These are phyloP conservation scores for Pegea sp. DNA, from an alignment of 23 tunicate species.

Conservation along the genomic window DNA sequence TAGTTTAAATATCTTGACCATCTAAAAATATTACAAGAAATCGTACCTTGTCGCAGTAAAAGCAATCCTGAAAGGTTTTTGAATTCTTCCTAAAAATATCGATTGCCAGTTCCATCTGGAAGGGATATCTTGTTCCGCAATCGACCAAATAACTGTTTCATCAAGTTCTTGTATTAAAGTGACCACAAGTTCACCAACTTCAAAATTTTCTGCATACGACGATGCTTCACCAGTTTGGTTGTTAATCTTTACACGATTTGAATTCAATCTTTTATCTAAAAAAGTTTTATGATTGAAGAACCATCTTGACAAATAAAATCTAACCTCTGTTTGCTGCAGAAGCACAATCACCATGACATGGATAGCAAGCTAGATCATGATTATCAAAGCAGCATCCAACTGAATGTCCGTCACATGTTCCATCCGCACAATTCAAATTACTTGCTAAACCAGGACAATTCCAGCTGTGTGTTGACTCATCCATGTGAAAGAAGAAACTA, in stretches of 20 bases:
- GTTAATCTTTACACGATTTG: conserved; percentile 3
- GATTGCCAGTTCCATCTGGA: conserved; percentile 46
- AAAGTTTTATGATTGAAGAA: no score
- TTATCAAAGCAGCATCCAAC: conserved; percentile 77
- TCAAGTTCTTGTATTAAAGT: conserved; percentile 30
- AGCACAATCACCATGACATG: conserved; percentile 51
- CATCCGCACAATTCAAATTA: conserved; percentile 67
- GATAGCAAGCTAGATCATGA: conserved; percentile 58
- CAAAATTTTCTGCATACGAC: conserved; percentile 32
- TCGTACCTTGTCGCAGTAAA: conserved; percentile 57
- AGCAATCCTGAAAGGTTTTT: conserved; percentile 46
- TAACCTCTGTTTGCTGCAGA: conserved; percentile 12
- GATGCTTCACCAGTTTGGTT: conserved; percentile 28
- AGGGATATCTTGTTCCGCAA: conserved; percentile 40
- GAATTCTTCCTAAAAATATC: conserved; percentile 27
- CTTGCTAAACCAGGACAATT: conserved; percentile 69
- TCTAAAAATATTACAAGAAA: background rate
- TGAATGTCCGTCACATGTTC: conserved; percentile 38
- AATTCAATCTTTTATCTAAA: no score
- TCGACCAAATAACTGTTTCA: conserved; percentile 57
- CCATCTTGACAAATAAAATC: no score
- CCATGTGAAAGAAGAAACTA: conserved; percentile 84
- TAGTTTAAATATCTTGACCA: no score
- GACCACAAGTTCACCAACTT: conserved; percentile 68
- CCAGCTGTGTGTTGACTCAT: conserved; percentile 41